A percentile compares a stretch with the other conserved stretches of the same genome.
phyloP scores from a whole-genome alignment of 1,140 invertebrate species.

The Aphelenchoides besseyi region DNA sequence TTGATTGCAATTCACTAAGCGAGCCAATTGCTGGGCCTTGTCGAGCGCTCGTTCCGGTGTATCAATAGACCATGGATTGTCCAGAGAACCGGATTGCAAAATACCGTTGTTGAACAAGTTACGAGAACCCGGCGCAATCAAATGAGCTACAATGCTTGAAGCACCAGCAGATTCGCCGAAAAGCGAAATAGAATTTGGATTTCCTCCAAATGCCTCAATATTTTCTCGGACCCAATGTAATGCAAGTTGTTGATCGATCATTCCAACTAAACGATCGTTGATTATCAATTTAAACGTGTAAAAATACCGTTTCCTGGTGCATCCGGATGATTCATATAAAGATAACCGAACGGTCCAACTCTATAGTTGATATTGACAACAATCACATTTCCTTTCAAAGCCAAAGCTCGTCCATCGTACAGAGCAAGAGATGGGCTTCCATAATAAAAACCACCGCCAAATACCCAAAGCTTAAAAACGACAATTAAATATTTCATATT shows the following conservation, averaged over 20 bases:
- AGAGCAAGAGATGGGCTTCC: constrained; percentile 58
- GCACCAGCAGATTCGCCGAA: constrained; percentile 97
- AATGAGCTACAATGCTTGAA: constrained; percentile 83
- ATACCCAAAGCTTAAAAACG: no score
- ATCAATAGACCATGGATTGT: constrained; percentile 60
- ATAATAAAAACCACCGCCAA: constrained; percentile 60
- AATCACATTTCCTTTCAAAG: constrained; percentile 55
- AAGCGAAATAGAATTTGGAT: constrained; percentile 79
- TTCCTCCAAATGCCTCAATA: constrained; percentile 83
- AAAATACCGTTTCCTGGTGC: constrained; percentile 89
- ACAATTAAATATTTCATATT: no score
- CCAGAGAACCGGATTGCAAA: constrained; percentile 67
- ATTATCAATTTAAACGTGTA: constrained; percentile 50
- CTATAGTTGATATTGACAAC: constrained; percentile 62
- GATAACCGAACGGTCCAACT: constrained; percentile 60
- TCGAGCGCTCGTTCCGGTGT: constrained; percentile 54
- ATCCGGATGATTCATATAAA: constrained; percentile 66
- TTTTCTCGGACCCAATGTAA: constrained; percentile 89
- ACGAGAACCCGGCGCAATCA: constrained; percentile 79
- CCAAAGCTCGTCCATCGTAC: constrained; percentile 60
- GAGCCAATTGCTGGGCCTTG: constrained; percentile 51
- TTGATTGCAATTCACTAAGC: constrained; percentile 54
- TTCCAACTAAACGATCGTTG: constrained; percentile 68
- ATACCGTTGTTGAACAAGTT: constrained; percentile 78
- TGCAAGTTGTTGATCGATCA: constrained; percentile 79